Percentiles rank a stretch among this genome's conserved stretches.
Evolutionary conservation across 2,797 vertebrate genomes (phyloP).

Genomic region (Dryobates pubescens): DNA sequence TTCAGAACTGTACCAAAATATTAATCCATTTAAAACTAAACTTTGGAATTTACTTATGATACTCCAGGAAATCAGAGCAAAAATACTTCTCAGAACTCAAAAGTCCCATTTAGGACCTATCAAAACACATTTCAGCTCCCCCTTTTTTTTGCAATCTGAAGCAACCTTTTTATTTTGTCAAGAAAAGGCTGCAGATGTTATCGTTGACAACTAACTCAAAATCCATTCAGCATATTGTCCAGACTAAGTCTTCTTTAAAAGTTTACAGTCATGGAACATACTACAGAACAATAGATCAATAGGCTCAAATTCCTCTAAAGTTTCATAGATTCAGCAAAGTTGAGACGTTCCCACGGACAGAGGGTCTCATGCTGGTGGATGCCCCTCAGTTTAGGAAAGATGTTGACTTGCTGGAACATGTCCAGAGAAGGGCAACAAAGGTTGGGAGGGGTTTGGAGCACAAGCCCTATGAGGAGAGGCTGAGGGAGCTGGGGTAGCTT

Average conservation of each 20-base stretch:
- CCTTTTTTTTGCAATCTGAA: not conserved
- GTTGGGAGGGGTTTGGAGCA: no score
- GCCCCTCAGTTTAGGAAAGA: no score
- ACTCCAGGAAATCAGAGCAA: not conserved
- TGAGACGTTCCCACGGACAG: not conserved
- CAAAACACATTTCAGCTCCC: not conserved
- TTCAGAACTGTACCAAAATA: not conserved
- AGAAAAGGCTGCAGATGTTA: not conserved
- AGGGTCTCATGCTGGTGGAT: not conserved
- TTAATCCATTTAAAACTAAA: not conserved
- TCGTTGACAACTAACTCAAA: constrained; percentile 4
- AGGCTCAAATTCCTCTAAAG: not conserved
- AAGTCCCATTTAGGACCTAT: not conserved
- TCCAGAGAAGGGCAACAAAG: not conserved
- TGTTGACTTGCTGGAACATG: no score
- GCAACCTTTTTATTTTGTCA: not conserved
- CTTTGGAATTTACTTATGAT: not conserved
- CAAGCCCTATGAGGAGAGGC: no score
- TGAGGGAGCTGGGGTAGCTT: no score
- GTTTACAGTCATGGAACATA: not conserved
- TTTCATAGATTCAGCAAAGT: not conserved
- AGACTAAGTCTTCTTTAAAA: not conserved
- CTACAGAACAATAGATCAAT: not conserved
- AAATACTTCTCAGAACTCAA: not conserved
- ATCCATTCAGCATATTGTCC: not conserved